Percentiles rank a stretch among this genome's conserved stretches.
Evolutionary conservation across 1,140 invertebrate species (phyloP).

Genomic region (Nautilus pompilius): DNA sequence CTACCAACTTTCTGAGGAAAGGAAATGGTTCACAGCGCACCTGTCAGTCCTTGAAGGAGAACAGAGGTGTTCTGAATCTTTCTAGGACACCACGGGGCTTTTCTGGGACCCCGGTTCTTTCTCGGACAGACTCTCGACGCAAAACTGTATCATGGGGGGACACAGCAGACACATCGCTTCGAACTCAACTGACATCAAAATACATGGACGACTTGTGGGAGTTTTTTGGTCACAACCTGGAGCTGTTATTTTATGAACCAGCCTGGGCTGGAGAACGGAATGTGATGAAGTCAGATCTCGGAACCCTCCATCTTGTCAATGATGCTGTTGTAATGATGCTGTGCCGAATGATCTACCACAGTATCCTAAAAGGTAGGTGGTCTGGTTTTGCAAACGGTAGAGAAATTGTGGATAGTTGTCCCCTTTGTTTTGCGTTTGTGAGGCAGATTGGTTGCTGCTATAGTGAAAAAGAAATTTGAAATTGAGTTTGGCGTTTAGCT

Average conservation of each 20-base stretch:
- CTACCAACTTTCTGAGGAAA: constrained; percentile 46
- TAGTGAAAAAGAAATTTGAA: too few species aligned
- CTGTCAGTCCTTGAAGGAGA: neutral
- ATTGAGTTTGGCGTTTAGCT: too few species aligned
- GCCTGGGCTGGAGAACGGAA: constrained; percentile 33
- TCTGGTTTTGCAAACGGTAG: too few species aligned
- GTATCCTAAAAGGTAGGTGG: constrained; percentile 46
- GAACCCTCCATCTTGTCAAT: constrained; percentile 34
- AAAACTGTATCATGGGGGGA: constrained; percentile 54
- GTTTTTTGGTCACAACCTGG: constrained; percentile 42
- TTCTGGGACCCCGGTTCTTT: constrained; percentile 38
- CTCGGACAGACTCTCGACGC: constrained; percentile 36
- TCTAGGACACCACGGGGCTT: neutral
- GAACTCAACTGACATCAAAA: constrained; percentile 33
- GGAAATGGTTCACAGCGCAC: constrained; percentile 13
- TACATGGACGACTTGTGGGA: constrained; percentile 51
- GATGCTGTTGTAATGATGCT: constrained; percentile 40
- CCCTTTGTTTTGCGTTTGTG: too few species aligned
- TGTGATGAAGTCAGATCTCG: constrained; percentile 33
- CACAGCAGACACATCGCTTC: constrained; percentile 43
- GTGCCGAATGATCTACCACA: constrained; percentile 47
- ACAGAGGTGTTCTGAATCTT: neutral
- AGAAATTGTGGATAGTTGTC: too few species aligned
- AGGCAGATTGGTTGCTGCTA: too few species aligned
- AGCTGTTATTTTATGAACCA: constrained; percentile 41